Evolutionary conservation across 2,888 invertebrate species (phyloP).

Genomic region (Drosophila austrosaltans): DNA sequence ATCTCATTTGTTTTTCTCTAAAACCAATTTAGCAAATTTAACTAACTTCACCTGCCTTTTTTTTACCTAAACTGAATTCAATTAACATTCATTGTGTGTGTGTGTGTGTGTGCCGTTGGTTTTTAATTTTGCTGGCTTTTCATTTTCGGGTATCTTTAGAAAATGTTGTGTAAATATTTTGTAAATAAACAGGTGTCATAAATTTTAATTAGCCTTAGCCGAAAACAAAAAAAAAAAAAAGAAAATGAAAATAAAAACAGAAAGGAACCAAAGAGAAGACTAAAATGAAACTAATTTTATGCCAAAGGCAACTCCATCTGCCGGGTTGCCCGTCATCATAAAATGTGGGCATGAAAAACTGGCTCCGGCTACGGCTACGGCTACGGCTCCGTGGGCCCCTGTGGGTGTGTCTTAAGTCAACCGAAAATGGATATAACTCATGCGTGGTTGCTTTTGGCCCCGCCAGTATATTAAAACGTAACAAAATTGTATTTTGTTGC

Average conservation of each 20-base stretch:
- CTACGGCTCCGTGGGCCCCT: conserved; percentile 19
- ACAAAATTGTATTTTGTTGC: conserved; percentile 46
- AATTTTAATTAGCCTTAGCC: conserved; percentile 78
- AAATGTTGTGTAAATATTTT: conserved; percentile 54
- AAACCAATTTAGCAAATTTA: no score
- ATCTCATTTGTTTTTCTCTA: no score
- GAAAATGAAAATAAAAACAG: conserved; percentile 33
- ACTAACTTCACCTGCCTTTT: not conserved
- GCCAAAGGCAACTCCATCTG: conserved; percentile 45
- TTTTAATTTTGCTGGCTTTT: conserved; percentile 14
- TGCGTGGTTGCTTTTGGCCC: conserved; percentile 34
- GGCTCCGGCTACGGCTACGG: not conserved
- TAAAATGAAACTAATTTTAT: conserved; percentile 71
- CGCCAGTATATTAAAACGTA: conserved; percentile 34
- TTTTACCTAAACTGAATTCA: not conserved
- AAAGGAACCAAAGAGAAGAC: not conserved
- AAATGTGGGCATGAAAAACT: conserved; percentile 36
- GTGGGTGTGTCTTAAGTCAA: conserved; percentile 63
- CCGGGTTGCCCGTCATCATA: conserved; percentile 21
- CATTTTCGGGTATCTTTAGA: conserved; percentile 41
- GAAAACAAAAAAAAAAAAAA: conserved; percentile 41
- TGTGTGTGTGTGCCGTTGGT: not conserved
- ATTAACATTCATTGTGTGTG: conserved; percentile 16
- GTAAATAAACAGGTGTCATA: conserved; percentile 77
- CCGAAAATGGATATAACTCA: conserved; percentile 47